These are phyloP conservation scores for Zygaena filipendulae DNA, from an alignment of 2,888 invertebrate genomes.

Conservation along the genomic window DNA sequence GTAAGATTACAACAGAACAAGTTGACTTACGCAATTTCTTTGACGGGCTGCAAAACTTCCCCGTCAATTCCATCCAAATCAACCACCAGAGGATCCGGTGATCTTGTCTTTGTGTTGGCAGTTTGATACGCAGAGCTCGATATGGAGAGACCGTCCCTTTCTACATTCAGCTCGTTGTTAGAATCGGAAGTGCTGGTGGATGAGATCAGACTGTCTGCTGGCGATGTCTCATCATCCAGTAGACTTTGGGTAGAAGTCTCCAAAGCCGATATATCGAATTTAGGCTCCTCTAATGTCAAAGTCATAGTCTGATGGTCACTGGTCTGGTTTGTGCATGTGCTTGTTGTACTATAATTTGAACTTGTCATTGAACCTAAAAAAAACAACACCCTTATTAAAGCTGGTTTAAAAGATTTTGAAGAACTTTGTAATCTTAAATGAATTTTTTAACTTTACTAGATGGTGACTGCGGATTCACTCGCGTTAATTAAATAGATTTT, in stretches of 20 bases:
- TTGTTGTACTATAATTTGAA: conserved; percentile 62
- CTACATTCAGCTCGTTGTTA: conserved; percentile 61
- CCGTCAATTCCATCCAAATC: conserved; percentile 44
- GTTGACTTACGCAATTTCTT: conserved; percentile 45
- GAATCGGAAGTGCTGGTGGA: conserved; percentile 72
- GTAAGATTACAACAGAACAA: no score
- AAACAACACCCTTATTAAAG: conserved; percentile 2
- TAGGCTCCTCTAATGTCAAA: conserved; percentile 76
- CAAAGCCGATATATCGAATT: conserved; percentile 79
- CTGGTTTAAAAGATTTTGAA: no score
- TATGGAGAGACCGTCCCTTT: conserved; percentile 50
- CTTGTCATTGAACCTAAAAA: conserved; percentile 58
- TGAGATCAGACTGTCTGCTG: conserved; percentile 81
- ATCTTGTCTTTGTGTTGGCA: conserved; percentile 64
- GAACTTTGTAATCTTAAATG: not conserved
- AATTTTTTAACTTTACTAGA: no score
- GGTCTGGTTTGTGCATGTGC: conserved; percentile 59
- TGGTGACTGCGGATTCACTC: no score
- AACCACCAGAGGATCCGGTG: conserved; percentile 39
- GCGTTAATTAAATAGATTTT: no score
- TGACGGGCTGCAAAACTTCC: conserved; percentile 33
- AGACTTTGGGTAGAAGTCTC: conserved; percentile 75
- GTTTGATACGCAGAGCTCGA: conserved; percentile 59
- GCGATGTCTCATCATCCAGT: conserved; percentile 85
- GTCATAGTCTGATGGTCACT: conserved; percentile 64